phyloP scores from a whole-genome alignment of 2,888 invertebrate genomes.

The Drosophila siamana region DNA sequence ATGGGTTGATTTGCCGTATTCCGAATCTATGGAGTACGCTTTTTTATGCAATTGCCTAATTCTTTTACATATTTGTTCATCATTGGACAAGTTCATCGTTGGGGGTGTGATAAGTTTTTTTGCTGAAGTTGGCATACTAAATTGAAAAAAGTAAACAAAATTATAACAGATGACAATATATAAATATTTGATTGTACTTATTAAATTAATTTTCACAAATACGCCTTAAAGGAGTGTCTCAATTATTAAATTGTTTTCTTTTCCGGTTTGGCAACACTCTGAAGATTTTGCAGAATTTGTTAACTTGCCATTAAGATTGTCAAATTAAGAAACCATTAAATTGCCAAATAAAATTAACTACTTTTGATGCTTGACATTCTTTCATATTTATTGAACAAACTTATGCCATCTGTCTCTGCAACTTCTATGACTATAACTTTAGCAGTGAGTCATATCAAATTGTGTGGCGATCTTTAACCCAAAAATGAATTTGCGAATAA shows the following conservation, averaged over 20 bases:
- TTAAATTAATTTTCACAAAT: neutral
- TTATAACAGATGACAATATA: neutral
- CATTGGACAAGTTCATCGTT: no score
- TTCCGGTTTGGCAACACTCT: conserved; percentile 7
- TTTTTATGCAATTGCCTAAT: conserved; percentile 34
- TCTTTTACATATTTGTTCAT: neutral
- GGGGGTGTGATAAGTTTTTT: no score
- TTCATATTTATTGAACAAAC: conserved; percentile 20
- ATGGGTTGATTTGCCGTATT: neutral
- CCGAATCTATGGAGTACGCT: neutral
- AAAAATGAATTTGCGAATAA: conserved; percentile 20
- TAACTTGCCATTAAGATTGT: conserved; percentile 26
- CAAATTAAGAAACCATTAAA: conserved; percentile 26
- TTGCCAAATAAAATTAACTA: conserved; percentile 13
- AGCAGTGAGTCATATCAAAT: conserved; percentile 27
- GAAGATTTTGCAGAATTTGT: conserved; percentile 25
- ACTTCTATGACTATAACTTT: neutral
- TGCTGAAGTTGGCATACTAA: neutral
- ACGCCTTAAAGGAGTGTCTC: neutral
- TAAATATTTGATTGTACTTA: neutral
- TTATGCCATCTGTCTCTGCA: conserved; percentile 29
- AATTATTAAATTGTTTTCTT: conserved; percentile 6
- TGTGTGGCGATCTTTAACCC: conserved; percentile 21
- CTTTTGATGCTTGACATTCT: conserved; percentile 29
- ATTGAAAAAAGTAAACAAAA: neutral